Evolutionary conservation across 2,797 vertebrate species (phyloP), one percentile per base, ranked within the genome.

Genomic region (Pangasius krempfi): DNA sequence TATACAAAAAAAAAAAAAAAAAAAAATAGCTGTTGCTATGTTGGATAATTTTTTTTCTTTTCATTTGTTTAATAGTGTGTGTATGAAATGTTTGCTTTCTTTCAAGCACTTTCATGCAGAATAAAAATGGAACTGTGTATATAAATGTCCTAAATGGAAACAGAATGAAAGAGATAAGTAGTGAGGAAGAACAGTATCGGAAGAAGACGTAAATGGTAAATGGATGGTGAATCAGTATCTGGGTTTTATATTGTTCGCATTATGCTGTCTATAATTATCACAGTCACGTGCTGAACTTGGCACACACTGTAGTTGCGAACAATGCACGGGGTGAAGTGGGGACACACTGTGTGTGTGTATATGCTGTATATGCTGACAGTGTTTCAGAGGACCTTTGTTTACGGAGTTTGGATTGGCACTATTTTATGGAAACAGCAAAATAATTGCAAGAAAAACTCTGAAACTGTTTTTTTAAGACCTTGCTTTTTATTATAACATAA

Each of bases 191-290:
- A 22, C 10, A 37, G 64, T 20, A 52, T 12, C 33, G n/a, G 47
- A 20, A n/a, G 50, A 22, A 6, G 54, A 64, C 30, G 40, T 33
- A 37, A 78, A 78, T 16, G 44, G 40, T 54, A 10, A 16, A 52
- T 5, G 75, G 7, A 88, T 68, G 88, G 86, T 89, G 89, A 88
- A 89, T 89, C 30, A 87, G 33, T 86, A 13, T 91, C 68, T 86
- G 54, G 50, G n/a, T 64, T 10, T 85, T n/a, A 68, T 66, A 73
- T 44, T n/a, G 60, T 89, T 87, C 60, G 62, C 86, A 89, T 89
- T 90, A 81, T 91, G 88, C 88, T 87, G 81, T 60, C 90, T 95
- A 95, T 94, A 93, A 94, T 94, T 95, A 95, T 89, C 79, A 89
- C 84, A 87, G 87, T 81, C 90, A 87, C 62, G 84, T 82, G 89